phyloP scores from a whole-genome alignment of 2,888 invertebrate genomes.

The Drosophila mercatorum region DNA sequence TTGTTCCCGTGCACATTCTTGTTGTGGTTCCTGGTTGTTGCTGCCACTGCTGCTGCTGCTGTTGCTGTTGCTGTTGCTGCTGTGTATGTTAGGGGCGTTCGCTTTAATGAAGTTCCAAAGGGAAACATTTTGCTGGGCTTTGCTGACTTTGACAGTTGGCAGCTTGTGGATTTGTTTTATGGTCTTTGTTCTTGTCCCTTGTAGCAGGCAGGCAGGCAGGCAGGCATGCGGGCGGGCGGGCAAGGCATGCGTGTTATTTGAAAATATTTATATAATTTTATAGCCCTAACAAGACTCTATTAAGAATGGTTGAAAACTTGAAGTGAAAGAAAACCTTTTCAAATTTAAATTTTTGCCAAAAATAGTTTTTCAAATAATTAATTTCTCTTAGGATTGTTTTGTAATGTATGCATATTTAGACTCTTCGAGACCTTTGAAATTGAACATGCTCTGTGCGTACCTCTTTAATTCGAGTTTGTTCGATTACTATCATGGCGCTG shows the following conservation, averaged over 20 bases:
- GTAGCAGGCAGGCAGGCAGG: neutral
- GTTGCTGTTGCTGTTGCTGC: constrained; percentile 14
- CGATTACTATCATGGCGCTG: neutral
- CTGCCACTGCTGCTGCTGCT: constrained; percentile 1
- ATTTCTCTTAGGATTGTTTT: too few species aligned
- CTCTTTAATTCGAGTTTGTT: neutral
- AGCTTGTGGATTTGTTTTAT: constrained; percentile 35
- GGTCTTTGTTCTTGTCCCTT: constrained; percentile 38
- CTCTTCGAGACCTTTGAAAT: too few species aligned
- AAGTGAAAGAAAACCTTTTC: neutral
- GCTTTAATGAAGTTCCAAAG: constrained; percentile 64
- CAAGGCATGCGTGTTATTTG: constrained; percentile 26
- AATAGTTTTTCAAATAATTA: neutral
- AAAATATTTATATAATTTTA: constrained; percentile 50
- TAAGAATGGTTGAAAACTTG: neutral
- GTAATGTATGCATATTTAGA: too few species aligned
- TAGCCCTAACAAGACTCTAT: neutral
- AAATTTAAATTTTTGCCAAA: neutral
- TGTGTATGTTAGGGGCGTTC: constrained; percentile 45
- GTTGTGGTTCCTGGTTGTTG: constrained; percentile 1
- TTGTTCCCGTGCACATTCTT: too few species aligned
- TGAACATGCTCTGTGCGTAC: too few species aligned
- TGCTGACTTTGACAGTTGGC: constrained; percentile 70
- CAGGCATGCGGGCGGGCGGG: neutral
- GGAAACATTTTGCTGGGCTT: constrained; percentile 31